phyloP scores from a whole-genome alignment of 2,113 vertebrate genomes.

The Rhea pennata region DNA sequence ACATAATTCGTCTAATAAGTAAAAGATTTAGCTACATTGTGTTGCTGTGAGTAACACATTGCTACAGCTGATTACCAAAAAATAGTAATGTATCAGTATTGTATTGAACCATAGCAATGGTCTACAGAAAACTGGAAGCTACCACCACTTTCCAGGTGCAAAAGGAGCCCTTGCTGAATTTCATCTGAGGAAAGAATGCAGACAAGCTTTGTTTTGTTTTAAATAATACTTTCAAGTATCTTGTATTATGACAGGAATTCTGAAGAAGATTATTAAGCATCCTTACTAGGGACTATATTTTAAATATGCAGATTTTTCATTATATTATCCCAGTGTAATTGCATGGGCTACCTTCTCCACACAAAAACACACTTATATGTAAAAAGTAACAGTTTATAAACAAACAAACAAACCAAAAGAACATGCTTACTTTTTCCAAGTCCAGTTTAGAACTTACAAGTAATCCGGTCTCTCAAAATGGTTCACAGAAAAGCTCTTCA shows the following conservation, averaged over 20 bases:
- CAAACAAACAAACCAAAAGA: neutral
- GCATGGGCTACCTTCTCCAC: neutral
- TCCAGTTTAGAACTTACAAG: neutral
- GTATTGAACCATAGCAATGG: neutral
- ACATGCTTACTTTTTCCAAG: neutral
- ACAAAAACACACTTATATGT: rapidly evolving
- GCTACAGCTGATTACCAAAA: neutral
- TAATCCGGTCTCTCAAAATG: neutral
- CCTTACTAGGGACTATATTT: rapidly evolving
- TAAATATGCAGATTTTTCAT: rapidly evolving
- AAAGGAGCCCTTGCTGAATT: neutral
- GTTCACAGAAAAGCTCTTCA: neutral
- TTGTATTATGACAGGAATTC: neutral
- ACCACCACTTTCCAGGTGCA: neutral
- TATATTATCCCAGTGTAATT: rapidly evolving
- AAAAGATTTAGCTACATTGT: neutral
- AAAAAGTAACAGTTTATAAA: neutral
- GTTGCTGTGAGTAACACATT: neutral
- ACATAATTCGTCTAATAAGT: neutral
- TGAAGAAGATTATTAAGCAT: neutral
- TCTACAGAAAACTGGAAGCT: neutral
- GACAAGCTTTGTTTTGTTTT: neutral
- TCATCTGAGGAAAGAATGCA: neutral
- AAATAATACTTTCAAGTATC: rapidly evolving
- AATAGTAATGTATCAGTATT: neutral